These are phyloP conservation scores for Hanleya hanleyi DNA, from an alignment of 2,888 invertebrate species.

Conservation along the genomic window DNA sequence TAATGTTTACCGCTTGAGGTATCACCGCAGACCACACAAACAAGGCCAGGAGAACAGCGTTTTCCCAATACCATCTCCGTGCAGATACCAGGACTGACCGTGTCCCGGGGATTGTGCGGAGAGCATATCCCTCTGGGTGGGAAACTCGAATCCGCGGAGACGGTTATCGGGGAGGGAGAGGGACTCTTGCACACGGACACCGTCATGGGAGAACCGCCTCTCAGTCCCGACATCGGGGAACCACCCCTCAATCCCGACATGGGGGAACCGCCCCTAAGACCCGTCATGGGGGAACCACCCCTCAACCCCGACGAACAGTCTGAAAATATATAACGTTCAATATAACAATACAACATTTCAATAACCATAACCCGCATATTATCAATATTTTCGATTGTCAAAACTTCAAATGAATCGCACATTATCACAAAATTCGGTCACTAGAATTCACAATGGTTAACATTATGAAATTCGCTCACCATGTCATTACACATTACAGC, in stretches of 20 bases:
- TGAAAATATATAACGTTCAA: no score
- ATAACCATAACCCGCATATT: no score
- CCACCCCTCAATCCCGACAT: no score
- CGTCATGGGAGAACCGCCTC: neutral
- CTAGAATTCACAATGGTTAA: no score
- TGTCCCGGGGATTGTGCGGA: neutral
- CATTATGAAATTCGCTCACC: no score
- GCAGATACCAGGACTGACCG: neutral
- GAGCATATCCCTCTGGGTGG: neutral
- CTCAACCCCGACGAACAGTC: neutral
- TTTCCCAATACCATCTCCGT: constrained; percentile 48
- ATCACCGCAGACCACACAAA: constrained; percentile 96
- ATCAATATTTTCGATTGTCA: no score
- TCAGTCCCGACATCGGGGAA: neutral
- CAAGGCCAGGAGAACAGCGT: constrained; percentile 79
- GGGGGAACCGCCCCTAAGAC: neutral
- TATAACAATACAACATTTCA: no score
- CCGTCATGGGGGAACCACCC: neutral
- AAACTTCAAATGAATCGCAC: no score
- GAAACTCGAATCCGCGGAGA: constrained; percentile 8
- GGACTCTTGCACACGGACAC: neutral
- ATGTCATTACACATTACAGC: no score
- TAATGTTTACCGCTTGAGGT: constrained; percentile 98
- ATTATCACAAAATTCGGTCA: no score
- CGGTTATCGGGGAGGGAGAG: neutral